These are phyloP conservation scores for Camelus bactrianus DNA, from an alignment of 2,113 vertebrate species.

Conservation along the genomic window DNA sequence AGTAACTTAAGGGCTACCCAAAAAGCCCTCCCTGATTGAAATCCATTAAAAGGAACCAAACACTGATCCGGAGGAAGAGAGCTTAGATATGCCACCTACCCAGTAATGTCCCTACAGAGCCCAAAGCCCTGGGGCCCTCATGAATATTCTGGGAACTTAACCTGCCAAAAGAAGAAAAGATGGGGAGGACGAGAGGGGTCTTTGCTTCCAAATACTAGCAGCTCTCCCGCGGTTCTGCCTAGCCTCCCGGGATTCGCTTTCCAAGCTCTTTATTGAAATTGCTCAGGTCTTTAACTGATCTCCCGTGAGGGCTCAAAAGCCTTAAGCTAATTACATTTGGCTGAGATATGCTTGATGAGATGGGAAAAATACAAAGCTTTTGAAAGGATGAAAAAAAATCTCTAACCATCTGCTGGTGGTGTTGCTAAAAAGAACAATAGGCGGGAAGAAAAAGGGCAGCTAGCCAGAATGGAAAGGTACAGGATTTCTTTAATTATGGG, in stretches of 20 bases:
- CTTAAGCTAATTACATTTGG: conserved; percentile 91
- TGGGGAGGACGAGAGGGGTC: conserved; percentile 60
- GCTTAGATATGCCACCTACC: conserved; percentile 85
- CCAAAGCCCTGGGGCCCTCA: conserved; percentile 84
- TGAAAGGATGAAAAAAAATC: conserved; percentile 90
- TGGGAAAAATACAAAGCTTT: conserved; percentile 90
- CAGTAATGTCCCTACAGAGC: conserved; percentile 64
- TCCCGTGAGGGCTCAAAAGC: conserved; percentile 87
- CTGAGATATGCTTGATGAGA: conserved; percentile 91
- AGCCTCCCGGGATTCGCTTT: conserved; percentile 87
- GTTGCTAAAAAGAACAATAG: conserved; percentile 84
- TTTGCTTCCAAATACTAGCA: conserved; percentile 85
- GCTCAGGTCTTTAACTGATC: conserved; percentile 90
- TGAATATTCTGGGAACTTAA: conserved; percentile 87
- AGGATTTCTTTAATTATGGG: conserved; percentile 84
- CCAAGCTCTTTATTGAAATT: conserved; percentile 87
- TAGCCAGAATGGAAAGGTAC: conserved; percentile 77
- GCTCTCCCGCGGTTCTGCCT: conserved; percentile 85
- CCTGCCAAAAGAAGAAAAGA: conserved; percentile 61
- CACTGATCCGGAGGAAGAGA: conserved; percentile 81
- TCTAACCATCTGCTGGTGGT: conserved; percentile 90
- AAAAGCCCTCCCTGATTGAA: conserved; percentile 88
- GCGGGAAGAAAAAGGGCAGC: conserved; percentile 69
- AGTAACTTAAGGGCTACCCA: conserved; percentile 81
- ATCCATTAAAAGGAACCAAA: conserved; percentile 89